Conservation (phyloP, 2,888 invertebrate species). For the Ophion costatus region DNA sequence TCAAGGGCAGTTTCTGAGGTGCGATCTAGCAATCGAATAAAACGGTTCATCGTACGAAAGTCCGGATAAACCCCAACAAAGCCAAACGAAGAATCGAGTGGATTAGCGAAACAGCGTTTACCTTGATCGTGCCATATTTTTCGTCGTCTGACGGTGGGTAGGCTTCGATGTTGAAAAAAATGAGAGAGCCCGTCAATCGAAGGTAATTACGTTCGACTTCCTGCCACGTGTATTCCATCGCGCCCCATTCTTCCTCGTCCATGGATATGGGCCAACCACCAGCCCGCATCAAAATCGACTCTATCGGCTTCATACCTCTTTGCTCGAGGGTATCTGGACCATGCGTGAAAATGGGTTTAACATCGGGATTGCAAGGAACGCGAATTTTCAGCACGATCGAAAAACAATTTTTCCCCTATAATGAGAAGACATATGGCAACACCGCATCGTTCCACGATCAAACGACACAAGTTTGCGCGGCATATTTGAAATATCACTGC, state of each 20-base stretch:
- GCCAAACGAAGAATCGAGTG: too few species aligned
- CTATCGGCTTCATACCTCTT: conserved; percentile 69
- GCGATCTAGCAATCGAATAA: conserved; percentile 26
- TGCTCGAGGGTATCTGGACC: conserved; percentile 65
- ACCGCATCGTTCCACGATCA: too few species aligned
- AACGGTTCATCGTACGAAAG: neutral
- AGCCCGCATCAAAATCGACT: conserved; percentile 68
- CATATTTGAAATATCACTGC: too few species aligned
- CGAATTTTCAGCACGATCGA: too few species aligned
- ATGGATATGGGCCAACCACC: conserved; percentile 76
- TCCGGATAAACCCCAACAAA: too few species aligned
- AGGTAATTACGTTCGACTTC: conserved; percentile 71
- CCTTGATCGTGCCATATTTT: neutral
- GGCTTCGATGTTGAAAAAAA: conserved; percentile 41
- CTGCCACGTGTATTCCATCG: conserved; percentile 69
- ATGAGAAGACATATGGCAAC: too few species aligned
- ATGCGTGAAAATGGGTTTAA: neutral
- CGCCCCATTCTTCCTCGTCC: conserved; percentile 72
- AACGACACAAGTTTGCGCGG: too few species aligned
- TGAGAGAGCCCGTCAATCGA: conserved; percentile 59
- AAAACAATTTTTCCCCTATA: too few species aligned
- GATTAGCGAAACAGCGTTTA: neutral
- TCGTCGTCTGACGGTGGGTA: neutral
- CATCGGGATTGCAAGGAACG: too few species aligned
- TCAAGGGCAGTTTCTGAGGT: conserved; percentile 40